Percentiles rank a stretch among this genome's conserved stretches.
Evolutionary conservation across 1,140 invertebrate species (phyloP).

Genomic region (Halesus radiatus): DNA sequence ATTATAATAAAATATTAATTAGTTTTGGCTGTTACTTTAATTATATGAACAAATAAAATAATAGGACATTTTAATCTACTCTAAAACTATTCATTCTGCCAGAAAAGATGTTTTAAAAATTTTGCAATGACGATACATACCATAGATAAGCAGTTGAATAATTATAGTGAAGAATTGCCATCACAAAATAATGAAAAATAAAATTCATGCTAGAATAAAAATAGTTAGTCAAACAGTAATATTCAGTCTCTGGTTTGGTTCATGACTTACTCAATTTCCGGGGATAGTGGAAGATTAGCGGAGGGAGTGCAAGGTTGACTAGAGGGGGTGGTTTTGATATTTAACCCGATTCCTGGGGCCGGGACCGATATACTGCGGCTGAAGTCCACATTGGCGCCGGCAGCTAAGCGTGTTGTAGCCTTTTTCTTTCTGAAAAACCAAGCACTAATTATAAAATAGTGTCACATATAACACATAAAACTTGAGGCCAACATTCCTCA

Average conservation of each 20-base stretch:
- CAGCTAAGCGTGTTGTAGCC: conserved; percentile 68
- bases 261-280: conserved; percentile 73
- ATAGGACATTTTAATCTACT: no score
- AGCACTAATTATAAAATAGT: neutral
- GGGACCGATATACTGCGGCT: conserved; percentile 89
- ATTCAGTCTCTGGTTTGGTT: no score
- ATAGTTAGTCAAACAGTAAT: no score
- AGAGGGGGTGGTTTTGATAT: conserved; percentile 59
- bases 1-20: no score
- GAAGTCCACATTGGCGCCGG: conserved; percentile 78
- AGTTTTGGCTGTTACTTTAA: no score
- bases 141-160: no score
- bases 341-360: conserved; percentile 74
- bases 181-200: neutral
- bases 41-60: no score
- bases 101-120: no score
- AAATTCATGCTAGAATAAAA: conserved; percentile 1
- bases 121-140: no score
- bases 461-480: no score
- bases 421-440: conserved; percentile 76
- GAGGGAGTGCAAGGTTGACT: conserved; percentile 58
- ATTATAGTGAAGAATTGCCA: neutral
- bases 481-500: no score
- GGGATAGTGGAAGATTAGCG: conserved; percentile 74
- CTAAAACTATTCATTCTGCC: no score